Evolutionary conservation across 2,888 invertebrate species (phyloP), one percentile per base, ranked within the genome.

Genomic region (Drosophila histrio): DNA sequence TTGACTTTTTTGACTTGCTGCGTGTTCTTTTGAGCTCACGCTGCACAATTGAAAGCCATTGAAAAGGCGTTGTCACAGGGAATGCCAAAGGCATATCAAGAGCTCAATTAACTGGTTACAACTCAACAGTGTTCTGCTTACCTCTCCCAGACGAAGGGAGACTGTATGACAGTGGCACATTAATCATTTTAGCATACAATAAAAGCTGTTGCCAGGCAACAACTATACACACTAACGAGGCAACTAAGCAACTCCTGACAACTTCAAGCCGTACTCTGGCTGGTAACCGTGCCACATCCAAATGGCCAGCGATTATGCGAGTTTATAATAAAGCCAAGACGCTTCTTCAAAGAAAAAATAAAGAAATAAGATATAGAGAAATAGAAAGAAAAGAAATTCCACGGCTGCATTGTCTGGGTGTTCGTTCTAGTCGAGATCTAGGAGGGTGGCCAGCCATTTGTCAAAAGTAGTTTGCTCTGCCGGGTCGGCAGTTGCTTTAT

Each of bases 101-200:
- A 71, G 79, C 81, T 77, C 85, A 84, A 79, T 84, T 84, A 84
- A 84, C 81, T 77, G 59, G 65, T 69, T 71, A 78, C 66, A 68
- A 77, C 57, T 66, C 70, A 69, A 64, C 67, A 60, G 13, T 30
- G 13, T 49, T 38, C 53, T 21, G 41, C 46, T 15, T 46, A 63
- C 44, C 44, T 17, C 22, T 21, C 9, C 13, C 9, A 7, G 30
- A 24, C 0, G 8, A 1, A 22, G 22, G 32, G 46, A 8, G 32
- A 34, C 36, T n/a, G 38, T 28, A 53, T 21, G 53, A 39, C 41
- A 41, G 41, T 39, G 30, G 65, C 54, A 71, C 81, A 84, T 84
- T 84, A 84, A 84, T 84, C 84, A 83, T 86, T 72, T 77, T 74
- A 72, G 75, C 84, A 86, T 85, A 79, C 72, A 81, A 84, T 72